Conservation (phyloP, 2,888 invertebrate species). For the Mesopsocus fuscifrons region DNA sequence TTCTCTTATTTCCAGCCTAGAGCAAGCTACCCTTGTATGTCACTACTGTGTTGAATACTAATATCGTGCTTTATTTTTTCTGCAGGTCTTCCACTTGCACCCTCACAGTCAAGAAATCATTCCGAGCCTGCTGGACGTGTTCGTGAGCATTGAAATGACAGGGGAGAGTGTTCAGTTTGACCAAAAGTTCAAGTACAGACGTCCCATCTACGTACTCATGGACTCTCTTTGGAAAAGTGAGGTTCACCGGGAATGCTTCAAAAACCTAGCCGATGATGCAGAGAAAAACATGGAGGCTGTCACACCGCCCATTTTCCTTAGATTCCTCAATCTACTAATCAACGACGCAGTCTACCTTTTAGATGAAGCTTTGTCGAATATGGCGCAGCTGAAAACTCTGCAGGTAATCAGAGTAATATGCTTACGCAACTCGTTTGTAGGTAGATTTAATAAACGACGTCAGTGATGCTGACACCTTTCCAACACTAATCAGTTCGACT, state of each 20-base stretch:
- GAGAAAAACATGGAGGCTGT: constrained; percentile 77
- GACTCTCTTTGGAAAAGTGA: constrained; percentile 75
- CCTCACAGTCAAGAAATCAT: constrained; percentile 55
- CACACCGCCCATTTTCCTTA: constrained; percentile 75
- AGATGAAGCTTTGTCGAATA: constrained; percentile 77
- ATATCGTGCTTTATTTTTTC: no score
- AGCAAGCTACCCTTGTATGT: no score
- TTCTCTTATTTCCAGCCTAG: no score
- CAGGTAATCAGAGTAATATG: constrained; percentile 40
- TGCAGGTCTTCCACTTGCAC: constrained; percentile 40
- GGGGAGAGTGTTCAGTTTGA: constrained; percentile 91
- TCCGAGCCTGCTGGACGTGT: constrained; percentile 65
- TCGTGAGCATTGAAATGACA: constrained; percentile 96
- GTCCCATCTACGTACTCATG: constrained; percentile 89
- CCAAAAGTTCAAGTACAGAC: constrained; percentile 89
- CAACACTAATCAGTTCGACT: constrained; percentile 14
- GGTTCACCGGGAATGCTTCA: constrained; percentile 56
- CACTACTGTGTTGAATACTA: no score
- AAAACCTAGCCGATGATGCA: constrained; percentile 58
- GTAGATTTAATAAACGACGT: constrained; percentile 10
- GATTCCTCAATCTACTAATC: constrained; percentile 89
- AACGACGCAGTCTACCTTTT: constrained; percentile 93
- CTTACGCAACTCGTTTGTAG: constrained; percentile 22
- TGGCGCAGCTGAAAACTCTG: constrained; percentile 71
- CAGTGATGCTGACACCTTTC: constrained; percentile 6